phyloP scores from a whole-genome alignment of 2,797 vertebrate species.

The Eurystomus glaucurus region DNA sequence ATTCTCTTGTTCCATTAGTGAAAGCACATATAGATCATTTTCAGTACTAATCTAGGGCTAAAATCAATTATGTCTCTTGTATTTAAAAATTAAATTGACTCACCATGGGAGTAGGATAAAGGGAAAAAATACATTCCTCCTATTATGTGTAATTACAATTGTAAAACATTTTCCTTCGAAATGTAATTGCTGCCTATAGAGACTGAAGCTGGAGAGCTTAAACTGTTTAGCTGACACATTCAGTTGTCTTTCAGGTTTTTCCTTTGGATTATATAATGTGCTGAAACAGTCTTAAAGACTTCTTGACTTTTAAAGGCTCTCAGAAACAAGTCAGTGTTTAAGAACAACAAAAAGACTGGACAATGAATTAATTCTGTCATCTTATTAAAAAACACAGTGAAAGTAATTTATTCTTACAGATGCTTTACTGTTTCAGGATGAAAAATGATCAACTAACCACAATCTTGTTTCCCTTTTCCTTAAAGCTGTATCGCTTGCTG shows the following conservation, averaged over 20 bases:
- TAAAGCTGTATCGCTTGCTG: not conserved
- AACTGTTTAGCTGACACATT: conserved; percentile 79
- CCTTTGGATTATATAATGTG: conserved; percentile 69
- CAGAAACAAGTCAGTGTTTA: not conserved
- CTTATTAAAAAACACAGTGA: not conserved
- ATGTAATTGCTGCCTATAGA: conserved; percentile 86
- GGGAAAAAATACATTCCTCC: conserved; percentile 84
- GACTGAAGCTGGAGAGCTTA: conserved; percentile 74
- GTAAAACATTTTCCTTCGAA: conserved; percentile 86
- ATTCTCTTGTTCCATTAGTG: conserved; percentile 86
- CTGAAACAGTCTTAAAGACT: conserved; percentile 36
- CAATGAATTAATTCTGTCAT: conserved; percentile 12
- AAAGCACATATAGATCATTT: conserved; percentile 87
- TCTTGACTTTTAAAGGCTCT: conserved; percentile 52
- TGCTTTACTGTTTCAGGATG: not conserved
- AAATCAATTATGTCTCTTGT: conserved; percentile 89
- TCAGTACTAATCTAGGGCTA: conserved; percentile 85
- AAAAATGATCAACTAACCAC: not conserved
- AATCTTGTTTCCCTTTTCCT: not conserved
- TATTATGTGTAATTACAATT: conserved; percentile 88
- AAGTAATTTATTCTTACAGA: not conserved
- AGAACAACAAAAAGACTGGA: not conserved
- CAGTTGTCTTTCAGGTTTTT: conserved; percentile 75
- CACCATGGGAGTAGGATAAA: conserved; percentile 85
- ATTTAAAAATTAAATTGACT: conserved; percentile 89